Conservation (phyloP, 2,113 vertebrate species). For the Alexandromys fortis region DNA sequence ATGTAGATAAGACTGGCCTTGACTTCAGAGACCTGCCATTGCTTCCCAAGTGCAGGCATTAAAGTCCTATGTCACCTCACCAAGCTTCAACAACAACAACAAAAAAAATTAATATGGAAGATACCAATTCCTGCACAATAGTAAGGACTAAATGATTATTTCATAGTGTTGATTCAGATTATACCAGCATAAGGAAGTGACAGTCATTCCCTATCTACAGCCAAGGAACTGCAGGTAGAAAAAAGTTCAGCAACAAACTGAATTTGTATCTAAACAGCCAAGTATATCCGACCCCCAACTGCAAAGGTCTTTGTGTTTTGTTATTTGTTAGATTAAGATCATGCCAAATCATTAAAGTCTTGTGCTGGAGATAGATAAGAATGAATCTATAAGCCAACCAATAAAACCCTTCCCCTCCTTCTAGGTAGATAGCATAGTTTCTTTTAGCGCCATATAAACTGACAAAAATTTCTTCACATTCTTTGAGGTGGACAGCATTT, state of each 20-base stretch:
- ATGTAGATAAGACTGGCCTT: not conserved
- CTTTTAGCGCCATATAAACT: not conserved
- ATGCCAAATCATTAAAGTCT: not conserved
- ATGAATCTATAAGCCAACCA: not conserved
- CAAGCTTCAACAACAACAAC: not conserved
- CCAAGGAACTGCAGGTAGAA: not conserved
- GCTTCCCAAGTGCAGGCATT: not conserved
- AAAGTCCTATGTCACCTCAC: not conserved
- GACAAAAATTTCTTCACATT: not conserved
- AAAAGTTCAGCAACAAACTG: not conserved
- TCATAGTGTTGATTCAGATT: not conserved
- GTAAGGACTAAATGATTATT: not conserved
- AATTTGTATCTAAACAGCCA: not conserved
- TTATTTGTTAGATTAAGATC: not conserved
- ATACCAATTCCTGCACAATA: not conserved
- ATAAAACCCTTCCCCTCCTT: not conserved
- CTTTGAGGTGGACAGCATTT: not conserved
- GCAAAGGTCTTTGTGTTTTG: not conserved
- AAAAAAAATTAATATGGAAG: not conserved
- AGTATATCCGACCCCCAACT: not conserved
- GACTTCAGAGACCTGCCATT: not conserved
- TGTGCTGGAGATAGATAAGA: not conserved
- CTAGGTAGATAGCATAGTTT: not conserved
- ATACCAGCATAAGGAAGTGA: not conserved
- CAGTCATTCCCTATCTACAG: not conserved